Base-by-base conservation (phyloP, 2,888 invertebrate species). In the Idaea dimidiata region DNA sequence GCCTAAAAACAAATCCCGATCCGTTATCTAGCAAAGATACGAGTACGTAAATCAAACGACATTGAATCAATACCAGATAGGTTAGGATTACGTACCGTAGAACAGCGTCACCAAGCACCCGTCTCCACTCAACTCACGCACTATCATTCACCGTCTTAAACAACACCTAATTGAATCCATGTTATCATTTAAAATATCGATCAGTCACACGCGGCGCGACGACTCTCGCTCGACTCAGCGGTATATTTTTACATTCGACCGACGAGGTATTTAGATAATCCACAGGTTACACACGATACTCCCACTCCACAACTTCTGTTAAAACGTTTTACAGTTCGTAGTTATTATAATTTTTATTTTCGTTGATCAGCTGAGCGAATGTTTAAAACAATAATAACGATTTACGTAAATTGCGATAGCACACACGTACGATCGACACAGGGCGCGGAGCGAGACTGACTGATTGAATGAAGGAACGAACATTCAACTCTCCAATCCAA, bases 141-240 rank as follows among this genome's bases (percentile, higher is more conserved):
- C 74, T 81, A 73, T 74, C 79, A 77, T 79, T 84, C 87, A 88
- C 83, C 74, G 82, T 86, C 86, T 87, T 86, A 82, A 82, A 84
- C 78, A 82, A 83, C 86, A 89, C 86, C 77, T 89, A 86, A 90
- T 90, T 89, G 86, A 91, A 91, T 88, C 85, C 91, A 89, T 91
- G 89, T 89, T 91, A 91, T 89, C 89, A 91, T 91, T 91, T 89
- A 89, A 86, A 91, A 88, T 91, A 92, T 92, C 90, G 91, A 92
- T 91, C 90, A 89, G 89, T 88, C 87, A 88, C 90, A 90, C 87
- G 87, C 86, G 83, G 86, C 79, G 76, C 80, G 79, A 82, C 86
- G 79, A 83, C 83, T 82, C 88, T 87, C 83, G 71, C 81, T 78
- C 85, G 89, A 87, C 88, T 24, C 24, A 24, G 88, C 79, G 84